Conservation (phyloP, 2,797 vertebrate genomes). For the Muraenolepis orangiensis region DNA sequence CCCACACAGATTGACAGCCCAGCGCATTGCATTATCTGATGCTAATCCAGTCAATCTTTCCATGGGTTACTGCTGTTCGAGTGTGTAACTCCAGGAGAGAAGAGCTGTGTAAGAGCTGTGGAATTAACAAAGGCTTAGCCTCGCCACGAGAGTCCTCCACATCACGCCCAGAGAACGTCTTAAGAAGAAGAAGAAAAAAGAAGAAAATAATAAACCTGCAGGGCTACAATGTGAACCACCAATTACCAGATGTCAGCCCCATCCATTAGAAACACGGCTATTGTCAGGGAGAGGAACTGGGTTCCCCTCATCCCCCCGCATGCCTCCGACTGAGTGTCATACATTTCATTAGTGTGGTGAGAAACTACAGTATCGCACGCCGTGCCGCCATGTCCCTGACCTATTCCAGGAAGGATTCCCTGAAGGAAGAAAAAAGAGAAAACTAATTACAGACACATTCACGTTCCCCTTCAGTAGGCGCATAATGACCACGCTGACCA, state of each 20-base stretch:
- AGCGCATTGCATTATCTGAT: slow-evolving; percentile 43
- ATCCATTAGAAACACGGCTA: slow-evolving; percentile 31
- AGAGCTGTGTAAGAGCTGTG: slow-evolving; percentile 56
- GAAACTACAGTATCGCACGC: slow-evolving; percentile 37
- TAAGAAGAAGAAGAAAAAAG: not conserved
- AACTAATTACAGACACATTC: slow-evolving; percentile 58
- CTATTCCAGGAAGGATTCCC: slow-evolving; percentile 33
- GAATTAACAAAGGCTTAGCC: slow-evolving; percentile 68
- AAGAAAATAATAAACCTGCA: slow-evolving; percentile 12
- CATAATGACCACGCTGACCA: slow-evolving; percentile 49
- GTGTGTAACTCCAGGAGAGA: slow-evolving; percentile 59
- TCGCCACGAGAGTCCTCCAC: slow-evolving; percentile 45
- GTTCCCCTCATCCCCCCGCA: slow-evolving; percentile 25
- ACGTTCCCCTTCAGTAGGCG: slow-evolving; percentile 51
- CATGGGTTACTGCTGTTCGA: slow-evolving; percentile 49
- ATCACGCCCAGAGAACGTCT: slow-evolving; percentile 37
- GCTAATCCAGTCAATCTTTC: slow-evolving; percentile 67
- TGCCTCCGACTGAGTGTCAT: slow-evolving; percentile 27
- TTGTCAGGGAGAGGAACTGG: slow-evolving; percentile 32
- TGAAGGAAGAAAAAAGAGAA: slow-evolving; percentile 25
- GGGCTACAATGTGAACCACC: slow-evolving; percentile 37
- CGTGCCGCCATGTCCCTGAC: slow-evolving; percentile 8
- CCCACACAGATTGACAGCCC: slow-evolving; percentile 34
- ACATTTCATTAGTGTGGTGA: slow-evolving; percentile 25
- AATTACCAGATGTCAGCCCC: slow-evolving; percentile 55